A percentile compares a stretch with the other conserved stretches of the same genome.
These are phyloP conservation scores for Enteromius anoplus DNA, from an alignment of 2,797 vertebrate species.

Conservation along the genomic window DNA sequence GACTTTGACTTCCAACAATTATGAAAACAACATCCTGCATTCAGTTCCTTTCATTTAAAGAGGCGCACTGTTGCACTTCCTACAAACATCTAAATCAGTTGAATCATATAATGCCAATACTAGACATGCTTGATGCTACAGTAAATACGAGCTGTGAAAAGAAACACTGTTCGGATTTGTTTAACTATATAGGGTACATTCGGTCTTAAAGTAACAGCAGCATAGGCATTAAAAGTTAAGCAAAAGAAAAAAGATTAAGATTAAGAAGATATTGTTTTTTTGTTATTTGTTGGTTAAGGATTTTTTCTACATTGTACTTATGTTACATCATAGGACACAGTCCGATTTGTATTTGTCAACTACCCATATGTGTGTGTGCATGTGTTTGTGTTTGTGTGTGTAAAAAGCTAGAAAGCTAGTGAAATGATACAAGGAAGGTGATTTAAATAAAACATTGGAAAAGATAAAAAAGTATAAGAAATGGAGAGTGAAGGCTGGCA, in stretches of 20 bases:
- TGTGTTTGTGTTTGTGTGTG: neutral
- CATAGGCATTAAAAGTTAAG: neutral
- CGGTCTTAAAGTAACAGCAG: neutral
- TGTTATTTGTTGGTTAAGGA: too few relatives aligned
- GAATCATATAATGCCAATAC: neutral
- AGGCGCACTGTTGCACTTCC: neutral
- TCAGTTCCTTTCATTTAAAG: neutral
- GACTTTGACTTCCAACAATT: neutral
- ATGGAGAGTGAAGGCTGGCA: neutral
- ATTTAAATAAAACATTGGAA: constrained; percentile 4
- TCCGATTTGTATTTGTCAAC: too few relatives aligned
- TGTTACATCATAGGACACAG: too few relatives aligned
- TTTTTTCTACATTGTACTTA: too few relatives aligned
- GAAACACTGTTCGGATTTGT: neutral
- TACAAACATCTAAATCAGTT: neutral
- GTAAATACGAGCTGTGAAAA: neutral
- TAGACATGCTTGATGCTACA: neutral
- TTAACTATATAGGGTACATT: neutral
- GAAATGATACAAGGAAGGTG: neutral
- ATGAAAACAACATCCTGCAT: neutral
- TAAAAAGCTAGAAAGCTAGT: neutral
- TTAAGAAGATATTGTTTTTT: too few relatives aligned
- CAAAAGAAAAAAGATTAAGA: neutral
- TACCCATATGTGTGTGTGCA: too few relatives aligned
- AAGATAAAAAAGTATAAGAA: neutral